Evolutionary conservation across 1,140 invertebrate genomes (phyloP).

Genomic region (Matsumurasca onukii): DNA sequence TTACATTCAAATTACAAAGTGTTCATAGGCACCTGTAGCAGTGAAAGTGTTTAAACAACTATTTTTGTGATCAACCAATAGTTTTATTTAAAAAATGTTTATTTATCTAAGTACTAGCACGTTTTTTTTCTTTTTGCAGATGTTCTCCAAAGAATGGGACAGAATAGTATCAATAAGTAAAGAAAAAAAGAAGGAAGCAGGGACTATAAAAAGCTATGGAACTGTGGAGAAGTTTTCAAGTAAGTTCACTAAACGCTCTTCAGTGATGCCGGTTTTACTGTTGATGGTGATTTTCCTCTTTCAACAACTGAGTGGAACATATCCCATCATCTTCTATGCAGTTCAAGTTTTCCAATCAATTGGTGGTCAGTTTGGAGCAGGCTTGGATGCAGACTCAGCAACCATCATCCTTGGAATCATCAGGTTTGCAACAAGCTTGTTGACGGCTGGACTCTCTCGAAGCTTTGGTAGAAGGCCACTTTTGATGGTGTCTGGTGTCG

Average conservation of each 20-base stretch:
- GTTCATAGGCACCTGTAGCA: too few species aligned
- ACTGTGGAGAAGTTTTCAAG: neutral
- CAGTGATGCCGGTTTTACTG: conserved; percentile 55
- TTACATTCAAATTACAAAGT: too few species aligned
- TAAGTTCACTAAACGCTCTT: conserved; percentile 44
- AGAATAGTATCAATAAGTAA: conserved; percentile 37
- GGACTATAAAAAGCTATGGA: neutral
- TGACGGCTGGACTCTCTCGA: conserved; percentile 53
- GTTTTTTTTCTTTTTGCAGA: conserved; percentile 30
- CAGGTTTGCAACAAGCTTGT: conserved; percentile 53
- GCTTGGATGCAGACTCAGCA: conserved; percentile 51
- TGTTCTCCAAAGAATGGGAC: conserved; percentile 36
- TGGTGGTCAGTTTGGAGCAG: conserved; percentile 48
- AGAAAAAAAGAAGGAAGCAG: conserved; percentile 14
- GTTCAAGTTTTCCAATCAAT: conserved; percentile 57
- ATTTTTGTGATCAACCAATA: too few species aligned
- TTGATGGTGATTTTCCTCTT: conserved; percentile 54
- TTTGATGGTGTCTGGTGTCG: conserved; percentile 54
- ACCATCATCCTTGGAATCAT: conserved; percentile 54
- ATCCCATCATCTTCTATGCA: conserved; percentile 70
- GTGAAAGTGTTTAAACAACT: too few species aligned
- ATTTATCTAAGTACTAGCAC: too few species aligned
- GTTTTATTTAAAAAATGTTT: too few species aligned
- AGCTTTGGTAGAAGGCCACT: conserved; percentile 54
- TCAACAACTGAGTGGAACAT: conserved; percentile 59